Conservation (phyloP, 2,888 invertebrate species). For the Polydrusus pterygomalis region DNA sequence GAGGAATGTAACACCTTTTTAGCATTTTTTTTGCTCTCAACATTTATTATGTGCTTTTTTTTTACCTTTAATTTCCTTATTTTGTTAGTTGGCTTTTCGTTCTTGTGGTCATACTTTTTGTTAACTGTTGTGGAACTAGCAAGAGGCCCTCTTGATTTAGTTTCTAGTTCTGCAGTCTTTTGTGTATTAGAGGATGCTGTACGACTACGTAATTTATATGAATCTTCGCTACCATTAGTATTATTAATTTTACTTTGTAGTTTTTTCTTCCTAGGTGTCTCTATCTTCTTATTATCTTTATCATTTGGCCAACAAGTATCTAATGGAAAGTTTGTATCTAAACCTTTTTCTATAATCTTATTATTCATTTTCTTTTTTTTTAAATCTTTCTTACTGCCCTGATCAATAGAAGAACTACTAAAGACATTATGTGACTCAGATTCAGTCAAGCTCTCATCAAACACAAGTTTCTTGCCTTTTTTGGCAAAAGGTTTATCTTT, state of each 20-base stretch:
- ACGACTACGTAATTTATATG: background rate
- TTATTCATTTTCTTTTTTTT: constrained; percentile 1
- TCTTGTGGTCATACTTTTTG: background rate
- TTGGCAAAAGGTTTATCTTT: background rate
- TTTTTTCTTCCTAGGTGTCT: background rate
- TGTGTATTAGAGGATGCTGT: background rate
- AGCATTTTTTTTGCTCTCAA: background rate
- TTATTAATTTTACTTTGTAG: background rate
- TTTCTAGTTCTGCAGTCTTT: background rate
- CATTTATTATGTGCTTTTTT: background rate
- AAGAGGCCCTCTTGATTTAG: background rate
- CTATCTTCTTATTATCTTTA: background rate
- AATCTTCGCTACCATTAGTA: background rate
- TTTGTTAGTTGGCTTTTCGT: background rate
- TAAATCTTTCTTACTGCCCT: background rate
- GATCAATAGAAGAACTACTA: background rate
- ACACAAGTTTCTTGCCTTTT: constrained; percentile 11
- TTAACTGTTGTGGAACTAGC: background rate
- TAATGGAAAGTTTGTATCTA: too few species aligned
- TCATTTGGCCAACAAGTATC: background rate
- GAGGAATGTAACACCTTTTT: background rate
- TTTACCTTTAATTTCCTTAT: background rate
- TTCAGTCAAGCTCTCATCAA: constrained; percentile 1
- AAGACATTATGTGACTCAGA: background rate
- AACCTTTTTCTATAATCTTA: background rate